phyloP scores from a whole-genome alignment of 2,113 vertebrate genomes.

The Apteryx owenii region DNA sequence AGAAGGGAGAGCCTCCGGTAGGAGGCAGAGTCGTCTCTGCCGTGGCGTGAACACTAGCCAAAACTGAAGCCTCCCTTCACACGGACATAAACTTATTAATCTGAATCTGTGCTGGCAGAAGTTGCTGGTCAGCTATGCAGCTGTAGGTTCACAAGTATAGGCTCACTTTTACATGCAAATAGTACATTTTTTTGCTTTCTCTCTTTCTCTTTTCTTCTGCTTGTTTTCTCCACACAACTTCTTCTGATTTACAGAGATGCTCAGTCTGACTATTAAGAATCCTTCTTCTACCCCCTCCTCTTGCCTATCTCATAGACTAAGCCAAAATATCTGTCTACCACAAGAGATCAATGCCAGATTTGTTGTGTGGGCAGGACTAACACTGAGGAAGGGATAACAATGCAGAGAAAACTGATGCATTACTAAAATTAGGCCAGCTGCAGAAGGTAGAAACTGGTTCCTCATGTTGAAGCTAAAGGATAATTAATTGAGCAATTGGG shows the following conservation, averaged over 20 bases:
- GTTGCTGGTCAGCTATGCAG: neutral
- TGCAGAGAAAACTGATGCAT: slow-evolving; percentile 36
- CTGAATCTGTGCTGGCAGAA: neutral
- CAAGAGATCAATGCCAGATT: slow-evolving; percentile 59
- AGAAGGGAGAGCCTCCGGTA: neutral
- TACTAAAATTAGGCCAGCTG: slow-evolving; percentile 62
- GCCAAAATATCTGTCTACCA: slow-evolving; percentile 34
- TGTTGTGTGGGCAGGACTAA: slow-evolving; percentile 51
- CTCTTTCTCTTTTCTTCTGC: neutral
- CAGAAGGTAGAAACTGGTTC: slow-evolving; percentile 68
- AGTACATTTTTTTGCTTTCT: neutral
- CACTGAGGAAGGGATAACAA: slow-evolving; percentile 30
- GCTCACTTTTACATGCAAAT: neutral
- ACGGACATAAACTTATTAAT: neutral
- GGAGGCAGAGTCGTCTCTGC: neutral
- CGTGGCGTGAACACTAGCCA: neutral
- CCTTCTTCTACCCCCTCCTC: neutral
- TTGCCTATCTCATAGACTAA: slow-evolving; percentile 4
- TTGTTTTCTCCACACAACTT: neutral
- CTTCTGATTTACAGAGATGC: neutral
- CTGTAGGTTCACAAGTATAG: neutral
- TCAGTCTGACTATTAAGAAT: neutral
- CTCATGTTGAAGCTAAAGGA: slow-evolving; percentile 49
- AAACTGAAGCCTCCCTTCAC: neutral
- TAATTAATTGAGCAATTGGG: slow-evolving; percentile 72